Evolutionary conservation across 2,888 invertebrate species (phyloP), one percentile per base, ranked within the genome.

Genomic region (Ectemnius continuus): DNA sequence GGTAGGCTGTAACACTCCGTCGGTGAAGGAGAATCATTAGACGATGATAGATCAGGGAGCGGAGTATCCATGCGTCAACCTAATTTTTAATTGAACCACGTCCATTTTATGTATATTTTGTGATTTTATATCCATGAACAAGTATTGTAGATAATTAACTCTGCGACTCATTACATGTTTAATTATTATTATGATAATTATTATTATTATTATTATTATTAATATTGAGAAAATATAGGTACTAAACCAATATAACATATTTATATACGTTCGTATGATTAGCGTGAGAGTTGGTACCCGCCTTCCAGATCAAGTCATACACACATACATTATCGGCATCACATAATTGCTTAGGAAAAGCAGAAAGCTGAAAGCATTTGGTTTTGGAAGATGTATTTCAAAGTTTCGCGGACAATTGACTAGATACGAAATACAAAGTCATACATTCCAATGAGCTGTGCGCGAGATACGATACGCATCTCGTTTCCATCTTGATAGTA

Each of bases 91-190:
- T 63, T 78, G 79, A 78, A 82, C 65, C 74, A 68, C 82, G 86
- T 87, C 85, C 85, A 87, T 85, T 89, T 77, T 90, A 88, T 91
- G 91, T 91, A 90, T 90, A 91, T 90, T 90, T 91, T 91, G 91
- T 91, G 91, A 91, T 91, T 90, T 90, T 89, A 87, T 90, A 88
- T 89, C 82, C 82, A 86, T 84, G 88, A 87, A 86, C 86, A 89
- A 89, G 88, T 88, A 89, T 89, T 90, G 90, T 91, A 91, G 90
- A 90, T 90, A 90, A 88, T 88, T 88, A 89, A 88, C 86, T 88
- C 84, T 84, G 85, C 88, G 89, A 89, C 87, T 89, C 87, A 88
- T 86, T 85, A 84, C 86, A 85, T 81, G 82, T 85, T 82, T 84
- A 84, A 85, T 86, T 84, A 84, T 84, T 80, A 85, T 85, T 83